phyloP scores from a whole-genome alignment of 2,113 vertebrate genomes.

The Neogale vison region DNA sequence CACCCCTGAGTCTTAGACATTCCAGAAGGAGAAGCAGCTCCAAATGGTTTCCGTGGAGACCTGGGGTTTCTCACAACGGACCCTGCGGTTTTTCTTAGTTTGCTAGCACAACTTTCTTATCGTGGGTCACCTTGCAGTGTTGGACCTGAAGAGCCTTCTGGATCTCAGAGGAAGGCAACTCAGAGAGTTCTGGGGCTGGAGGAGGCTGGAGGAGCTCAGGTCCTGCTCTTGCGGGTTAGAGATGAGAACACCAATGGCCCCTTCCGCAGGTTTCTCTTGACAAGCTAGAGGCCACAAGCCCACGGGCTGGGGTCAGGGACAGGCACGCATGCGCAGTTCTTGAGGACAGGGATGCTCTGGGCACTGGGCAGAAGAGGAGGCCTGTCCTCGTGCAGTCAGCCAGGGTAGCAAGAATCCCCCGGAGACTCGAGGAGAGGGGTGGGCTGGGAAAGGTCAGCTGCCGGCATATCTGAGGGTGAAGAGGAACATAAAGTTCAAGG shows the following conservation, averaged over 20 bases:
- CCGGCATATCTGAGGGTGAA: neutral
- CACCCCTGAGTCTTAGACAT: neutral
- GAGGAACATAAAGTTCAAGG: rapidly evolving
- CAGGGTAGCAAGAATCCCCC: neutral
- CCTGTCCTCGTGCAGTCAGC: neutral
- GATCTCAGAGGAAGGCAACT: neutral
- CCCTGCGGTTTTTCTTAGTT: neutral
- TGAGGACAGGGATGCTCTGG: neutral
- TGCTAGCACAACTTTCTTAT: neutral
- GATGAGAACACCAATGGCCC: too few species aligned
- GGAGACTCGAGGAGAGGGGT: neutral
- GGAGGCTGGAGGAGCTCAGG: neutral
- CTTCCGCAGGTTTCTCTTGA: neutral
- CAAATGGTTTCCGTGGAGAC: neutral
- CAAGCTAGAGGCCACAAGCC: neutral
- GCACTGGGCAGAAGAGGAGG: rapidly evolving
- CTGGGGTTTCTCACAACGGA: neutral
- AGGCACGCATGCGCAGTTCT: neutral
- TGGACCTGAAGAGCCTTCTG: neutral
- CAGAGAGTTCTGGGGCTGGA: neutral
- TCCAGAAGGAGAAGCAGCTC: neutral
- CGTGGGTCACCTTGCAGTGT: neutral
- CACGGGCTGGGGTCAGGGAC: neutral
- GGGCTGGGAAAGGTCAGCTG: neutral
- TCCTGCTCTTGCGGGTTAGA: neutral